Base-by-base conservation (phyloP, 2,888 invertebrate species). In the Macrophya alboannulata region DNA sequence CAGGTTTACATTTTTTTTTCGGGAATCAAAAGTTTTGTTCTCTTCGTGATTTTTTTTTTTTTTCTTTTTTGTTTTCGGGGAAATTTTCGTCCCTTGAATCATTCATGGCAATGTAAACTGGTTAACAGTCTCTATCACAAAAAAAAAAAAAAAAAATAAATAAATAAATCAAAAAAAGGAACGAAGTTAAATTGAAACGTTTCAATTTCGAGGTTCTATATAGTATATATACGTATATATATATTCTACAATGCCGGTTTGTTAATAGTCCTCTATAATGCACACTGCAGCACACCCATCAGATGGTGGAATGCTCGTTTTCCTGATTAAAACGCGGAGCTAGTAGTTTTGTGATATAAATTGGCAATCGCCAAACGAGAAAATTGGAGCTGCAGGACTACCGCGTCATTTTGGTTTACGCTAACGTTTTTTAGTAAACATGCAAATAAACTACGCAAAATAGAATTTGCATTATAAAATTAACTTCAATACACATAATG, bases 311-410 rank as follows among this genome's bases (percentile, higher is more conserved):
- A 31, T 31, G 86, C 87, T 86, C 87, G 89, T 88, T 86, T 87
- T 84, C 82, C 87, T 88, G 88, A 89, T 90, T 89, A 88, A 87
- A 88, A 87, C 87, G 87, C 85, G 86, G 81, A 84, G 82, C 71
- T 74, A 51, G 84, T 86, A 86, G 88, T 88, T 89, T 86, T 85
- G 87, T 86, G 86, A 86, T 88, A 87, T 87, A 88, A 90, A 90
- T 90, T 89, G 89, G 87, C 90, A 88, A 89, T 90, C 87, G 85
- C 85, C 86, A 86, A 87, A 86, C 86, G 85, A 86, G 83, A 86
- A 81, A 81, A 81, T 65, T 81, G 62, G 55, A 65, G 40, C 40
- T 40, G 62, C 31, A 31, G 72, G 48, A 77, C 77, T 37, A 37
- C 31, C n/a, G 77, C 77, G 51, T 77, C 17, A 77, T 55, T 77